Percentiles rank a stretch among this genome's conserved stretches.
Evolutionary conservation across 2,113 vertebrate species (phyloP).

Genomic region (Oreochromis spilurus): DNA sequence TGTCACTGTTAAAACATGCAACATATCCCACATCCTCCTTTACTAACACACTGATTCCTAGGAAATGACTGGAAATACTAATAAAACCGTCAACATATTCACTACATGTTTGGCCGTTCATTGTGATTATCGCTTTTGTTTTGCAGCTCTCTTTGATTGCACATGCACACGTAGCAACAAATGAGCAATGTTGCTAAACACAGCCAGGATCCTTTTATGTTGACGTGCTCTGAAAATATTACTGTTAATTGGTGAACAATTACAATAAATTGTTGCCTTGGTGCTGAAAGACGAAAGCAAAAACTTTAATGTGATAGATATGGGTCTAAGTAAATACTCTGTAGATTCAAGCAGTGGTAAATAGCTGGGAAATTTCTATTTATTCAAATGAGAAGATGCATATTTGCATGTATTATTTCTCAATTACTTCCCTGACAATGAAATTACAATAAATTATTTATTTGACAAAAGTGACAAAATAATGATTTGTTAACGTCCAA

Average conservation of each 20-base stretch:
- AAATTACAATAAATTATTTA: neutral
- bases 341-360: neutral
- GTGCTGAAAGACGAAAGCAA: neutral
- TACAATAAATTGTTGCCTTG: neutral
- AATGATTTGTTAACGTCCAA: neutral
- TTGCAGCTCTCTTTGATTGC: neutral
- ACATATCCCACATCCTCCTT: neutral
- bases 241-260: neutral
- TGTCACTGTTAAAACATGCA: neutral
- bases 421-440: neutral
- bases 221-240: neutral
- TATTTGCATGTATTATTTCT: neutral
- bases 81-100: neutral
- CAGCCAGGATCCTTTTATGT: neutral
- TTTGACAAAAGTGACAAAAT: neutral
- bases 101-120: neutral
- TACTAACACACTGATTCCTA: neutral
- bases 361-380: neutral
- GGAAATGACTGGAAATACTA: neutral
- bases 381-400: neutral
- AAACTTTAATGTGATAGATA: neutral
- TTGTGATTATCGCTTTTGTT: neutral
- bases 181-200: neutral
- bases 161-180: neutral
- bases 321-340: neutral